Evolutionary conservation across 2,888 invertebrate genomes (phyloP), one percentile per base, ranked within the genome.

Genomic region (Orthonevra nobilis): DNA sequence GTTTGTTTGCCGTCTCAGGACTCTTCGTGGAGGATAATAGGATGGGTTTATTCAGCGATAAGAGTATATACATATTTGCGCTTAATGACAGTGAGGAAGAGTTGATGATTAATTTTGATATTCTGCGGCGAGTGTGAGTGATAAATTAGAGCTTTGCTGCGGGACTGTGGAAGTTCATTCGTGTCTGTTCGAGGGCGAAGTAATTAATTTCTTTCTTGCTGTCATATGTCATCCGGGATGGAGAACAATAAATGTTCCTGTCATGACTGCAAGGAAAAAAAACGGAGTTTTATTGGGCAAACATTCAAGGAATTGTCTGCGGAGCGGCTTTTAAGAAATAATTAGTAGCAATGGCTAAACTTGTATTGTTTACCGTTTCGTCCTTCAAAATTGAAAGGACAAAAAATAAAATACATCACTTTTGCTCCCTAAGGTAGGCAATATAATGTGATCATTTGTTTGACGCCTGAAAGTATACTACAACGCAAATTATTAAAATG

Each of bases 11-110:
- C n/a, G n/a, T n/a, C n/a, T n/a, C n/a, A n/a, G n/a, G n/a, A n/a
- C n/a, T n/a, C 15, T 2, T 14, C 26, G 34, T 12, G 7, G 14
- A 52, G 17, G 72, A 66, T 38, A 56, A 30, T 23, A 48, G 56
- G 34, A 50, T 58, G 50, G 44, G 48, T 58, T 50, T 54, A 42
- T 30, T 50, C 26, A 30, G 38, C 19, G 64, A 77, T 54, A 52
- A 17, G 46, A 61, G 42, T 61, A 50, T 56, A n/a, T n/a, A n/a
- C n/a, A n/a, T n/a, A 70, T 79, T 73, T 79, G 66, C 73, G 56
- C 73, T 73, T 79, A 79, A 79, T 73, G 79, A 79, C 73, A 73
- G 79, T 72, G 56, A 79, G 60, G 73, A 79, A 79, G 79, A 73
- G 73, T 73, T 73, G 66, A 72, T 79, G 73, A 79, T 79, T 79